Evolutionary conservation across 2,113 vertebrate genomes (phyloP).

Genomic region (Chitala chitala): DNA sequence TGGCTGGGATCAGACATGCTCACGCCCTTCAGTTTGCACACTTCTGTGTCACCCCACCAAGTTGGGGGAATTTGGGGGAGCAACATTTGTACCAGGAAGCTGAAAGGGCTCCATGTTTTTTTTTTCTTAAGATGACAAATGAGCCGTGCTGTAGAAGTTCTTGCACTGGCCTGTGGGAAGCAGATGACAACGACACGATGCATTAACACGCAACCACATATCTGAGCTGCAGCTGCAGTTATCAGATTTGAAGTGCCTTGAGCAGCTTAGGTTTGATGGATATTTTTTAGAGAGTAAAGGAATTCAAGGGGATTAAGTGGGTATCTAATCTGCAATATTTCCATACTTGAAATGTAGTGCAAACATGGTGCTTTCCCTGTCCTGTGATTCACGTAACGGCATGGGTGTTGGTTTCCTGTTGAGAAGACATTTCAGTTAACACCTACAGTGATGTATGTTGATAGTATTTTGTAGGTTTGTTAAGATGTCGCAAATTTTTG

Average conservation of each 20-base stretch:
- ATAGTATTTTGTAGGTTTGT: no score
- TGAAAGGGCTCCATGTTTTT: neutral
- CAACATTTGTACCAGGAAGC: constrained; percentile 8
- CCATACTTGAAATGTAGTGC: neutral
- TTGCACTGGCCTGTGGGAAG: neutral
- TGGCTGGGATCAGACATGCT: neutral
- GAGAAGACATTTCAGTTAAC: neutral
- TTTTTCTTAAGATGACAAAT: constrained; percentile 5
- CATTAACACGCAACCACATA: neutral
- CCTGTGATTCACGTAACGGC: neutral
- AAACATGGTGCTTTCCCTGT: neutral
- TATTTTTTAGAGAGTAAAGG: neutral
- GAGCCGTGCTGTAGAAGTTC: neutral
- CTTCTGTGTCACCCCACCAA: constrained; percentile 21
- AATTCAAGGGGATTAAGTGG: neutral
- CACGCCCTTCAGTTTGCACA: constrained; percentile 10
- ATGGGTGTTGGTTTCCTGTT: neutral
- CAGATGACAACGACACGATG: neutral
- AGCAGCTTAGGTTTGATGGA: neutral
- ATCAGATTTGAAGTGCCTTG: neutral
- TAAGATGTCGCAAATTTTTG: no score
- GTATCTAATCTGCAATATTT: constrained; percentile 5
- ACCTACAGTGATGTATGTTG: neutral
- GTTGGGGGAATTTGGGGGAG: neutral
- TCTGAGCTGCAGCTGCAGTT: neutral